Conservation (phyloP, 1,140 invertebrate species). For the Papilio xuthus region DNA sequence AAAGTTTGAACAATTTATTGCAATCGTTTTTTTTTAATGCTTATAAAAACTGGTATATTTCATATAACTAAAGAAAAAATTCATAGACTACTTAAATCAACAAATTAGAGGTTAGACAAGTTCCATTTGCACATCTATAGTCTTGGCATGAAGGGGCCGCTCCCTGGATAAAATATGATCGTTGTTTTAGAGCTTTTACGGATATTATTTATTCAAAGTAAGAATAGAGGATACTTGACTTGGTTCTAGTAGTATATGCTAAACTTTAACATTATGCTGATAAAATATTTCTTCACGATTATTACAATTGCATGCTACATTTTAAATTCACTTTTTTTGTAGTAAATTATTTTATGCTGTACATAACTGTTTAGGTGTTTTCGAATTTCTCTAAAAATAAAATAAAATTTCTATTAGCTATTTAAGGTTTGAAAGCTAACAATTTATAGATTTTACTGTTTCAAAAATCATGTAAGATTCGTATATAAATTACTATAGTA, state of each 20-base stretch:
- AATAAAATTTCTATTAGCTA: too few relatives aligned
- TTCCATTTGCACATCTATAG: conserved; percentile 33
- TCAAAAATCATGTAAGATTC: background rate
- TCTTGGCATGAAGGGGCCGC: conserved; percentile 33
- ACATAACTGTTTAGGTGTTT: background rate
- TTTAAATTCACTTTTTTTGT: background rate
- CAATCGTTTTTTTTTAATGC: too few relatives aligned
- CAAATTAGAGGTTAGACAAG: conserved; percentile 21
- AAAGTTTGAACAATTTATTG: too few relatives aligned
- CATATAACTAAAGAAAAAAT: background rate
- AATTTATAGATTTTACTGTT: background rate
- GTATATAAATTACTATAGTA: background rate
- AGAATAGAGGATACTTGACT: conserved; percentile 59
- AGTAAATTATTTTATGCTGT: background rate
- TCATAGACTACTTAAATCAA: background rate
- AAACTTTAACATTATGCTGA: conserved; percentile 27
- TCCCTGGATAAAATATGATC: conserved; percentile 59
- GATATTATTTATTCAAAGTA: conserved; percentile 69
- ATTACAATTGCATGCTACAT: background rate
- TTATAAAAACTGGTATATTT: too few relatives aligned
- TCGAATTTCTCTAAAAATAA: too few relatives aligned
- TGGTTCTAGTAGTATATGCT: conserved; percentile 33
- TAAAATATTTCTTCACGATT: background rate
- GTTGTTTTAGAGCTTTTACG: conserved; percentile 62
- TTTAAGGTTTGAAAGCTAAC: background rate